phyloP scores from a whole-genome alignment of 2,113 vertebrate genomes.

The Mola mola region DNA sequence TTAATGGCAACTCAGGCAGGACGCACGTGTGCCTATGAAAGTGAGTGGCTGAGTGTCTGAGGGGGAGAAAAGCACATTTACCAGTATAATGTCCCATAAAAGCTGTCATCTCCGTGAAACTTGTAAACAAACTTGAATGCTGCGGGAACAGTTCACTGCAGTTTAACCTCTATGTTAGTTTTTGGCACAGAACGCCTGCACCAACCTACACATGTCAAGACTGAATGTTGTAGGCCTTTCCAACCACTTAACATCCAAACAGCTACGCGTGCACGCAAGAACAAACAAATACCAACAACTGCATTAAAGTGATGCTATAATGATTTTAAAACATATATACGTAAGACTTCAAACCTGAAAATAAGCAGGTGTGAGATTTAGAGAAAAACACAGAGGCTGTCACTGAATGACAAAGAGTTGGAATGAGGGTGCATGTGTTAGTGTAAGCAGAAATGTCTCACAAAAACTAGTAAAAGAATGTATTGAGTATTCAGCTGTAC shows the following conservation, averaged over 20 bases:
- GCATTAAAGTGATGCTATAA: too few relatives aligned
- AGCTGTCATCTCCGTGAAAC: too few relatives aligned
- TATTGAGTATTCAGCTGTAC: too few relatives aligned
- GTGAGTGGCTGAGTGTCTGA: neutral
- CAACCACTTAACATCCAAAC: constrained; percentile 13
- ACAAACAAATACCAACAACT: too few relatives aligned
- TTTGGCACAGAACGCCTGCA: neutral
- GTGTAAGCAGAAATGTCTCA: too few relatives aligned
- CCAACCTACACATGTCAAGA: constrained; percentile 12
- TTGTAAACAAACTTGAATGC: neutral
- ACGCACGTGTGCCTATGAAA: neutral
- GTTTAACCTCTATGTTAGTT: neutral
- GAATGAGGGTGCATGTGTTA: neutral
- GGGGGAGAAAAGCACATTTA: too few relatives aligned
- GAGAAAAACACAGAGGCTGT: neutral
- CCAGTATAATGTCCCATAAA: too few relatives aligned
- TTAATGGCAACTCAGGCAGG: constrained; percentile 23
- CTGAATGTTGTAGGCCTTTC: constrained; percentile 5
- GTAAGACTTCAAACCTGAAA: neutral
- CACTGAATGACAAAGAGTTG: neutral
- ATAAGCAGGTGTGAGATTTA: neutral
- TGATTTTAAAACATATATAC: too few relatives aligned
- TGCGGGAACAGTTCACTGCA: neutral
- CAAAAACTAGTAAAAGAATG: too few relatives aligned
- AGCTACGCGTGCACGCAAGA: too few relatives aligned